A percentile compares a stretch with the other conserved stretches of the same genome.
These are phyloP conservation scores for Oscheius sp. DNA, from an alignment of 2,888 invertebrate genomes.

Conservation along the genomic window DNA sequence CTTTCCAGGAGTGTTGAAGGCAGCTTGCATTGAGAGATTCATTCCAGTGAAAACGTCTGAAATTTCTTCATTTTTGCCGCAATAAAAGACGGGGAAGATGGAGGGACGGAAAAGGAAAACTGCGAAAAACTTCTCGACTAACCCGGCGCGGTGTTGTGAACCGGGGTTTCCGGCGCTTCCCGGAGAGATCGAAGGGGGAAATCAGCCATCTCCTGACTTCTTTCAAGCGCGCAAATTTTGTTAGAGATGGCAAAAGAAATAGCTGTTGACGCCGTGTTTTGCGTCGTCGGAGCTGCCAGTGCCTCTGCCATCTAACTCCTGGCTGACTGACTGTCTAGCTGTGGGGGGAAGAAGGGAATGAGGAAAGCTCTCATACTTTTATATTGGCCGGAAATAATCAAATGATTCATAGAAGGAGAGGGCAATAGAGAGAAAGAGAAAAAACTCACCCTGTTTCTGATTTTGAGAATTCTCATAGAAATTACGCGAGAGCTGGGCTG, in stretches of 20 bases:
- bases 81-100: too few relatives aligned
- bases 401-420: background rate
- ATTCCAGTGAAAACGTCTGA: conserved; percentile 35
- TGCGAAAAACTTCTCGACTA: background rate
- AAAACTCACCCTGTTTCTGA: conserved; percentile 16
- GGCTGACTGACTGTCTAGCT: too few relatives aligned
- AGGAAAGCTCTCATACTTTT: background rate
- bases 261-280: conserved; percentile 14
- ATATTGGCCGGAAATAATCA: background rate
- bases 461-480: conserved; percentile 41
- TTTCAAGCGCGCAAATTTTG: conserved; percentile 27
- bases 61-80: conserved; percentile 1
- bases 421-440: background rate
- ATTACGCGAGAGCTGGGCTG: conserved; percentile 38
- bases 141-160: background rate
- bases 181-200: conserved; percentile 17
- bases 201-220: conserved; percentile 29
- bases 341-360: background rate
- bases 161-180: conserved; percentile 17
- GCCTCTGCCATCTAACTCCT: too few relatives aligned
- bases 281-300: too few relatives aligned
- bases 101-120: background rate
- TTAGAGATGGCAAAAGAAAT: conserved; percentile 15
- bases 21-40: conserved; percentile 36
- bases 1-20: conserved; percentile 18